phyloP scores from a whole-genome alignment of 2,113 vertebrate genomes.

The Mus spicilegus region DNA sequence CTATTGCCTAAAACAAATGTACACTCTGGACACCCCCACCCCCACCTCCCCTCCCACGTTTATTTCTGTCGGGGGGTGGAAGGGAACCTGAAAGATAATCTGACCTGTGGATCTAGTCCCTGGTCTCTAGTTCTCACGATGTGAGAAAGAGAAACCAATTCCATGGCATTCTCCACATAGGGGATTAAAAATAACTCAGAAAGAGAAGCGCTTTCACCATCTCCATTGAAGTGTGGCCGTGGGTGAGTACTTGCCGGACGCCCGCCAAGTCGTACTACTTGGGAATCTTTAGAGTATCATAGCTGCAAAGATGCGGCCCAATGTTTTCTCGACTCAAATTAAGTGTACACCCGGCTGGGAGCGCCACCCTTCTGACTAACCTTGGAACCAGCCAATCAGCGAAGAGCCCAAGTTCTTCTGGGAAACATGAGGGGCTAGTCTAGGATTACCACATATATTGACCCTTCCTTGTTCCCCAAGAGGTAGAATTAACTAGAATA shows the following conservation, averaged over 20 bases:
- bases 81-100: neutral
- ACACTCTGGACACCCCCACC: neutral
- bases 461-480: neutral
- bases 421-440: neutral
- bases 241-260: neutral
- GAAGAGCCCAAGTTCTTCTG: neutral
- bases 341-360: neutral
- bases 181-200: neutral
- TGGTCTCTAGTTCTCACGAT: neutral
- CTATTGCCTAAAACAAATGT: conserved; percentile 9
- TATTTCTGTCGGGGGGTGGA: neutral
- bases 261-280: too few relatives aligned
- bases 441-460: too few relatives aligned
- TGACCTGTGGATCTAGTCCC: neutral
- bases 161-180: neutral
- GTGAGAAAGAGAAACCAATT: neutral
- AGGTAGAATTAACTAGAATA: neutral
- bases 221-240: neutral
- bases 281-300: neutral
- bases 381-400: neutral
- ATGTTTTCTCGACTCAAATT: neutral
- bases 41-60: neutral
- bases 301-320: neutral
- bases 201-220: neutral
- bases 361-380: neutral